Evolutionary conservation across 1,140 invertebrate genomes (phyloP), one percentile per base, ranked within the genome.

Genomic region (Gryon sp.): DNA sequence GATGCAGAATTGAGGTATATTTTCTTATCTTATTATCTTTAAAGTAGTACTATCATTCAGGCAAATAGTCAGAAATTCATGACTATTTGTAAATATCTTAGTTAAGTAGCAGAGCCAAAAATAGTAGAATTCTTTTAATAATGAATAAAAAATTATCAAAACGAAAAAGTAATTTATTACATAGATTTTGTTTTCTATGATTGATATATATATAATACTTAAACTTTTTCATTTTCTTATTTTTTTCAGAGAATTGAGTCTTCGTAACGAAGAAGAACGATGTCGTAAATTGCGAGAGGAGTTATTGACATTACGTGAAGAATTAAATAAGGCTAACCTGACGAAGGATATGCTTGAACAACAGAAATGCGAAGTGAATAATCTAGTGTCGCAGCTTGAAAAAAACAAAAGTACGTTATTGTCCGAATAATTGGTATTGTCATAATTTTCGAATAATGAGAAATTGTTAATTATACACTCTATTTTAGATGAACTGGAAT

Each of bases 311-410:
- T 77, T 93, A 1, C 86, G 93, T 0, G 94, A 95, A 84, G 95
- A 95, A 73, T 86, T 95, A 0, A 94, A 93, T 82, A 93, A 94
- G 80, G 88, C 92, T 0, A 91, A 92, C 60, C 84, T 95, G 0
- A 89, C 91, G 0, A 91, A 92, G 34, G 95, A 96, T 81, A 88
- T 96, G 80, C 83, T 96, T 1, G 94, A 95, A 66, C 94, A 95
- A 81, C 94, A 95, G 75, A 94, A 94, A 83, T 78, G 92, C 14
- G 94, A 96, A 84, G 90, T 91, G 0, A 94, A 95, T 57, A 90
- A 89, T 78, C 86, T 95, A 8, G 91, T 95, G 11, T 87, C 91
- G 16, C 91, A 93, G 78, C 90, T 95, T 72, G 95, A 96, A 85
- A 95, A 95, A 84, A 91, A 91, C 50, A 93, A 94, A 89, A 92